Conservation (phyloP, 2,888 invertebrate species). For the Cryptophagus acutangulus region DNA sequence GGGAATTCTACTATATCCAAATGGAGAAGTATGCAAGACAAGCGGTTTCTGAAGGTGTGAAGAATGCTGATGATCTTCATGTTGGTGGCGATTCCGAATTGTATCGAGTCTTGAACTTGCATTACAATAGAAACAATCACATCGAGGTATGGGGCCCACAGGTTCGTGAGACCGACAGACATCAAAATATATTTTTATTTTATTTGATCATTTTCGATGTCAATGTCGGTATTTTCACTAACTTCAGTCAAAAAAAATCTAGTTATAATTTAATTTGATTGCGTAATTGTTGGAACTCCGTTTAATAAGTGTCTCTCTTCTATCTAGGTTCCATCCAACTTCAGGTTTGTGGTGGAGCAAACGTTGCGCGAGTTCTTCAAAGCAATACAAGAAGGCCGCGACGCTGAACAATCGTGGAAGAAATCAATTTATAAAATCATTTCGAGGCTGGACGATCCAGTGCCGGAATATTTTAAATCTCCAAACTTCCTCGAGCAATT, state of each 20-base stretch:
- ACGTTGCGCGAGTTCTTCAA: constrained; percentile 98
- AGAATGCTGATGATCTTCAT: constrained; percentile 86
- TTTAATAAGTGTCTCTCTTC: neutral
- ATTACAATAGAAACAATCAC: constrained; percentile 97
- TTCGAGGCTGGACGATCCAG: constrained; percentile 96
- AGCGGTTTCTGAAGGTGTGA: constrained; percentile 94
- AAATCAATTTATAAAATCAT: constrained; percentile 99
- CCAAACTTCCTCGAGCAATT: constrained; percentile 99
- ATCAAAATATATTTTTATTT: constrained; percentile 13
- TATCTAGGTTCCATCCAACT: constrained; percentile 90
- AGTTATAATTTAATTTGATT: too few relatives aligned
- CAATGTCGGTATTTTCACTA: constrained; percentile 6
- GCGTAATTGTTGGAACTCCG: too few relatives aligned
- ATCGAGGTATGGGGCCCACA: constrained; percentile 79
- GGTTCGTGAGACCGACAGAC: constrained; percentile 57
- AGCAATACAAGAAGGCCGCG: constrained; percentile 93
- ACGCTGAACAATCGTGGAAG: constrained; percentile 99
- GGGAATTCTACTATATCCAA: constrained; percentile 99
- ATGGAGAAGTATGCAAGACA: constrained; percentile 99
- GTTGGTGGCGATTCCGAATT: constrained; percentile 95
- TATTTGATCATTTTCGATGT: constrained; percentile 5
- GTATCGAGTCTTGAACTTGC: constrained; percentile 95
- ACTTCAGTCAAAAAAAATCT: too few relatives aligned
- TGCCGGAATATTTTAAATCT: constrained; percentile 99
- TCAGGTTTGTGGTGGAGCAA: constrained; percentile 95